phyloP scores from a whole-genome alignment of 2,113 vertebrate species.

The Misgurnus mizolepis region DNA sequence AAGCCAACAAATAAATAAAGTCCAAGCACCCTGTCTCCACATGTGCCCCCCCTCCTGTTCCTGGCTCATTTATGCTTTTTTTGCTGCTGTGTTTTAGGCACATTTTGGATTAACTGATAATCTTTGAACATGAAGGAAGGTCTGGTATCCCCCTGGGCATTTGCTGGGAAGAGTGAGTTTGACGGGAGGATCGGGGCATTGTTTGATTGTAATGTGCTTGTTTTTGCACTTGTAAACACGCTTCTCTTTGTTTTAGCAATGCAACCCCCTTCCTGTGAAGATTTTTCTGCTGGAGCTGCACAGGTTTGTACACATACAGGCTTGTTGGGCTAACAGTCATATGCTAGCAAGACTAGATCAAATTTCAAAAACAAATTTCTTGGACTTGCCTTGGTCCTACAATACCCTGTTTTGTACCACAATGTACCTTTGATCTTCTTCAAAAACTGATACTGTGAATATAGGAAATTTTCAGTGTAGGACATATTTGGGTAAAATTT shows the following conservation, averaged over 20 bases:
- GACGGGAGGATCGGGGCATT: conserved; percentile 67
- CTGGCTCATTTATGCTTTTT: conserved; percentile 57
- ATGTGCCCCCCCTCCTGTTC: conserved; percentile 64
- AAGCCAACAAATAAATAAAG: conserved; percentile 80
- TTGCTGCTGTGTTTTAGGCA: conserved; percentile 74
- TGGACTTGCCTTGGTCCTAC: not conserved
- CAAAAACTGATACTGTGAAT: no score
- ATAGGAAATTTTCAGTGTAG: no score
- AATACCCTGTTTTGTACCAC: no score
- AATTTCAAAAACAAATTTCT: not conserved
- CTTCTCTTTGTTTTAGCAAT: conserved; percentile 69
- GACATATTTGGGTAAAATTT: no score
- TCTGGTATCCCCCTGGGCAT: conserved; percentile 72
- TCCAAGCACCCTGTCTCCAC: conserved; percentile 66
- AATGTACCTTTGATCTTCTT: no score
- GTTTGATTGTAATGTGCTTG: conserved; percentile 75
- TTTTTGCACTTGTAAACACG: conserved; percentile 76
- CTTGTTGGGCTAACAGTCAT: conserved; percentile 8
- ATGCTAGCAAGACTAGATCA: conserved; percentile 1
- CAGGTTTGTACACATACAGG: conserved; percentile 60
- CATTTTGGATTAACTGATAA: conserved; percentile 85
- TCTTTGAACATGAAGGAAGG: conserved; percentile 82
- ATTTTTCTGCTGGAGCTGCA: conserved; percentile 60
- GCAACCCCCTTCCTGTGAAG: conserved; percentile 57
- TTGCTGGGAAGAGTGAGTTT: conserved; percentile 64